phyloP scores from a whole-genome alignment of 2,113 vertebrate species.

The Amblyornis subalaris region DNA sequence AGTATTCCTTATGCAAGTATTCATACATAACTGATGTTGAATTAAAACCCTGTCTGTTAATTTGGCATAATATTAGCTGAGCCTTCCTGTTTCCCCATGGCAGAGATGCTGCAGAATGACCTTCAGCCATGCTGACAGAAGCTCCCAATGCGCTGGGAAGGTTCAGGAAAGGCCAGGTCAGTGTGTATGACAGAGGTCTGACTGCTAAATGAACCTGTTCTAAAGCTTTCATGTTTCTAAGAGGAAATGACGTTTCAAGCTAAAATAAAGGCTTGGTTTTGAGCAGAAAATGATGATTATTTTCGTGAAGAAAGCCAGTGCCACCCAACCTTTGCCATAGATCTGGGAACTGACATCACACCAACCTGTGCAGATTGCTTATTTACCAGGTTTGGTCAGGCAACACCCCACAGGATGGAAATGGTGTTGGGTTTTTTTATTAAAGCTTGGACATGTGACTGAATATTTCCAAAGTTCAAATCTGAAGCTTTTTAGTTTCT shows the following conservation, averaged over 20 bases:
- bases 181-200: accelerated
- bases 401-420: not conserved
- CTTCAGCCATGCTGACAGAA: not conserved
- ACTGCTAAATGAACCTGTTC: not conserved
- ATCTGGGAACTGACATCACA: not conserved
- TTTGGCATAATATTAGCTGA: conserved; percentile 5
- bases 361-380: not conserved
- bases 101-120: not conserved
- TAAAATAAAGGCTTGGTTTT: not conserved
- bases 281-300: not conserved
- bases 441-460: not conserved
- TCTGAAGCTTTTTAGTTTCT: not conserved
- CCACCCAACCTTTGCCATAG: not conserved
- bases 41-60: not conserved
- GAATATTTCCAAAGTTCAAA: not conserved
- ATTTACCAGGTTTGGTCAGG: not conserved
- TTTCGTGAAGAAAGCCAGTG: not conserved
- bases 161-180: not conserved
- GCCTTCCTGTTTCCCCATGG: not conserved
- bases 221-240: not conserved
- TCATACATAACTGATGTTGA: not conserved
- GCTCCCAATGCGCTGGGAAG: not conserved
- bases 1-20: not conserved
- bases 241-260: not conserved
- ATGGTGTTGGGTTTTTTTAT: not conserved